Percentiles rank a stretch among this genome's conserved stretches.
These are phyloP conservation scores for Leptinotarsa haldemani DNA, from an alignment of 2,888 invertebrate species.

Conservation along the genomic window DNA sequence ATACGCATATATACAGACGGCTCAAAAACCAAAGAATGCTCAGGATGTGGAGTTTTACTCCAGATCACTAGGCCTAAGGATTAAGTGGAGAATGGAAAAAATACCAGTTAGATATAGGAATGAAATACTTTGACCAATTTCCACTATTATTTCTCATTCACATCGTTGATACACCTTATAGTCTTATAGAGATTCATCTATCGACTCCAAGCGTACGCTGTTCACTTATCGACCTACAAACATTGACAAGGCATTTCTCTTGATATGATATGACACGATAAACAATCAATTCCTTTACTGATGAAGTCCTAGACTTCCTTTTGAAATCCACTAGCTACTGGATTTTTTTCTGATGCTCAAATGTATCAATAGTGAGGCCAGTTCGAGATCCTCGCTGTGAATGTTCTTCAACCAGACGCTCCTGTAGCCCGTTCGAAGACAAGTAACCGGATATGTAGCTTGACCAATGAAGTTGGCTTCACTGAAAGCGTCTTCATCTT, in stretches of 20 bases:
- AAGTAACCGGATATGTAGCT: constrained; percentile 88
- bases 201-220: not conserved
- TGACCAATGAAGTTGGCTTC: constrained; percentile 97
- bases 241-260: not conserved
- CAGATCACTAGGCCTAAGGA: no score
- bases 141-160: not conserved
- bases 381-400: constrained; percentile 91
- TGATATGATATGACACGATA: constrained; percentile 20
- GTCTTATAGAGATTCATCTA: not conserved
- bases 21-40: no score
- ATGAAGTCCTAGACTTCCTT: not conserved
- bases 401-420: constrained; percentile 92
- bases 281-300: constrained; percentile 16
- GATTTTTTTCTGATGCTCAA: constrained; percentile 72
- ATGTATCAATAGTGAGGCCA: constrained; percentile 89
- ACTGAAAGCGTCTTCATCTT: constrained; percentile 97
- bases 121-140: no score
- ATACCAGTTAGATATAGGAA: no score
- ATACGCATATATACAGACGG: no score
- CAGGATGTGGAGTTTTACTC: no score
- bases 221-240: not conserved
- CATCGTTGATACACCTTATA: not conserved
- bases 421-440: constrained; percentile 87
- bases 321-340: constrained; percentile 49
- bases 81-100: no score